phyloP scores from a whole-genome alignment of 2,888 invertebrate genomes.

The Scaptomyza caliginosa region DNA sequence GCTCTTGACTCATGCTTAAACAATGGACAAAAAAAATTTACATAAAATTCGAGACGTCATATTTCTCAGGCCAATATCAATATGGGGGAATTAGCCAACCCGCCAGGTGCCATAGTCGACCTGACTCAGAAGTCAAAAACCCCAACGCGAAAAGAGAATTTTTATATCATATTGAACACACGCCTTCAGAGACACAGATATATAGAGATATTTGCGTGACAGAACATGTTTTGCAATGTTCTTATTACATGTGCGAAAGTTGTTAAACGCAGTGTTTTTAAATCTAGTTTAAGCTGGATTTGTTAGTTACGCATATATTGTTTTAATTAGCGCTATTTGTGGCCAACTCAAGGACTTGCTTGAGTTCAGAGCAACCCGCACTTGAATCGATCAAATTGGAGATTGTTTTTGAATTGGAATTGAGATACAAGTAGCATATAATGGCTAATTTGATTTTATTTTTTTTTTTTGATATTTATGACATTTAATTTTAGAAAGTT shows the following conservation, averaged over 20 bases:
- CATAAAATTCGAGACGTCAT: slow-evolving; percentile 47
- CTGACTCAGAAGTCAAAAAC: slow-evolving; percentile 27
- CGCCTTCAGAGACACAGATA: slow-evolving; percentile 7
- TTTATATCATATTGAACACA: background rate
- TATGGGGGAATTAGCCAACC: slow-evolving; percentile 27
- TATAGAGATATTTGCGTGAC: slow-evolving; percentile 1
- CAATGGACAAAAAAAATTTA: slow-evolving; percentile 39
- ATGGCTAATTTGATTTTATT: slow-evolving; percentile 48
- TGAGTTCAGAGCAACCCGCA: slow-evolving; percentile 46
- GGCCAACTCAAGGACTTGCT: slow-evolving; percentile 54
- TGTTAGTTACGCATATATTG: slow-evolving; percentile 63
- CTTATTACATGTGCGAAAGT: slow-evolving; percentile 31
- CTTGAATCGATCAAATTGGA: slow-evolving; percentile 32
- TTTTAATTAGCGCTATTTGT: slow-evolving; percentile 70
- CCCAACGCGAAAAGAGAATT: background rate
- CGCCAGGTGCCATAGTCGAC: slow-evolving; percentile 22
- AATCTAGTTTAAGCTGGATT: slow-evolving; percentile 53
- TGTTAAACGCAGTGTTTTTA: slow-evolving; percentile 29
- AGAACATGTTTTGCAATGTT: slow-evolving; percentile 29
- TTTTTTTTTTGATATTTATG: slow-evolving; percentile 30
- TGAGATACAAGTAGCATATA: slow-evolving; percentile 48
- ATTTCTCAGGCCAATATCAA: slow-evolving; percentile 15
- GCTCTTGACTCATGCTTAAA: slow-evolving; percentile 36
- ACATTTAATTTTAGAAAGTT: slow-evolving; percentile 61
- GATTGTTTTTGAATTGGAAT: slow-evolving; percentile 7